phyloP scores from a whole-genome alignment of 2,888 invertebrate genomes.

The Agrotis exclamationis region DNA sequence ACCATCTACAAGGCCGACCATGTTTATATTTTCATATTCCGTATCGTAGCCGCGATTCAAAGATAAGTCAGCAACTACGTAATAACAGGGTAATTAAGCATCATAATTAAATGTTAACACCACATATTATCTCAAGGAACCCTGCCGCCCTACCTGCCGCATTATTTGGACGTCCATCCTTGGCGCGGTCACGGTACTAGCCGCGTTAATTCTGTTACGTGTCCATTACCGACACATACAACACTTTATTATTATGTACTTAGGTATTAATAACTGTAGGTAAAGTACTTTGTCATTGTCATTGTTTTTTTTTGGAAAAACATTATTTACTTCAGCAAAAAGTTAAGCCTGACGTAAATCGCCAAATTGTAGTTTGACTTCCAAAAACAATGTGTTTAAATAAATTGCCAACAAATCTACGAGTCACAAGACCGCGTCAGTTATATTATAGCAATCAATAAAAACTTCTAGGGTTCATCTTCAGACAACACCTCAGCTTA shows the following conservation, averaged over 20 bases:
- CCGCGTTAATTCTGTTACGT: conserved; percentile 60
- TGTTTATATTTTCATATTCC: conserved; percentile 1
- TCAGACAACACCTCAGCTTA: background rate
- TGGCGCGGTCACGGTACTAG: conserved; percentile 65
- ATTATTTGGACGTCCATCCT: conserved; percentile 66
- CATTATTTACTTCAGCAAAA: conserved; percentile 16
- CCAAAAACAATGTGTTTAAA: background rate
- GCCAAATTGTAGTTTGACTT: background rate
- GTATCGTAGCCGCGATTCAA: conserved; percentile 1
- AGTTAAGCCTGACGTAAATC: conserved; percentile 11
- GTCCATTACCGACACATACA: conserved; percentile 29
- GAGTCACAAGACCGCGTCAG: background rate
- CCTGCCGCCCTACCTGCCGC: conserved; percentile 50
- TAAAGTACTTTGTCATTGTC: conserved; percentile 26
- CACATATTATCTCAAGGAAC: conserved; percentile 36
- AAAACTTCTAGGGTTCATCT: background rate
- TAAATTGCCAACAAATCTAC: background rate
- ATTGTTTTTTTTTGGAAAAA: conserved; percentile 14
- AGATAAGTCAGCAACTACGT: background rate
- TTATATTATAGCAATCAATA: background rate
- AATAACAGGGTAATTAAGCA: conserved; percentile 40
- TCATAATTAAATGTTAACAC: conserved; percentile 36
- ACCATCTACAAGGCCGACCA: background rate
- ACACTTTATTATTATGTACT: conserved; percentile 35
- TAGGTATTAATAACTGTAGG: conserved; percentile 15